Percentiles rank a stretch among this genome's conserved stretches.
Conservation (phyloP, 1,140 invertebrate genomes). For the Psix sp. region DNA sequence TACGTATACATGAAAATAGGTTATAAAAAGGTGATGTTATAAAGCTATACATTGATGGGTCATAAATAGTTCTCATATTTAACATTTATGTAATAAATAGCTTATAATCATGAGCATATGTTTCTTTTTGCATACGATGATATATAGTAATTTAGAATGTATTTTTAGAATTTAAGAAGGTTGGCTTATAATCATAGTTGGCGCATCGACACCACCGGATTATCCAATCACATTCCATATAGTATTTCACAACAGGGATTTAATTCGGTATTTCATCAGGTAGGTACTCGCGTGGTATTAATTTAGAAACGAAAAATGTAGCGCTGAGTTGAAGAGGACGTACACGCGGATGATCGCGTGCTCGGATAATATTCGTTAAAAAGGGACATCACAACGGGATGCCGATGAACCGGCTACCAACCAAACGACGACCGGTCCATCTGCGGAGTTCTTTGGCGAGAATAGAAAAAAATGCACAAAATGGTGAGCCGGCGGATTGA, state of each 20-base stretch:
- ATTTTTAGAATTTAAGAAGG: too few species aligned
- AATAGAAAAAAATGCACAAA: neutral
- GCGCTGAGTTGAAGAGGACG: neutral
- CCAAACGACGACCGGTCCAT: slow-evolving; percentile 30
- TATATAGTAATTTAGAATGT: too few species aligned
- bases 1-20: too few species aligned
- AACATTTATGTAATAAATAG: too few species aligned
- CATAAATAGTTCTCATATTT: too few species aligned
- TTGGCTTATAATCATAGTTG: too few species aligned
- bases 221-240: neutral
- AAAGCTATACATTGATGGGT: too few species aligned
- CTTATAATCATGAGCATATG: too few species aligned
- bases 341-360: slow-evolving; percentile 61
- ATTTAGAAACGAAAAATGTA: slow-evolving; percentile 11
- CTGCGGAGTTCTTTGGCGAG: slow-evolving; percentile 1
- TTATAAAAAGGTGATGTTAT: too few species aligned
- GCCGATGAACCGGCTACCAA: slow-evolving; percentile 55
- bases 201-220: too few species aligned
- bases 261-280: slow-evolving; percentile 2
- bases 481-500: slow-evolving; percentile 33
- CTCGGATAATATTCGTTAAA: slow-evolving; percentile 66
- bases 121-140: too few species aligned
- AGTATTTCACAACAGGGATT: neutral
- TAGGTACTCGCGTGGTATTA: neutral
- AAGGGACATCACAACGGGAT: slow-evolving; percentile 58